Conservation (phyloP, 2,888 invertebrate genomes). For the Clostera curtula region DNA sequence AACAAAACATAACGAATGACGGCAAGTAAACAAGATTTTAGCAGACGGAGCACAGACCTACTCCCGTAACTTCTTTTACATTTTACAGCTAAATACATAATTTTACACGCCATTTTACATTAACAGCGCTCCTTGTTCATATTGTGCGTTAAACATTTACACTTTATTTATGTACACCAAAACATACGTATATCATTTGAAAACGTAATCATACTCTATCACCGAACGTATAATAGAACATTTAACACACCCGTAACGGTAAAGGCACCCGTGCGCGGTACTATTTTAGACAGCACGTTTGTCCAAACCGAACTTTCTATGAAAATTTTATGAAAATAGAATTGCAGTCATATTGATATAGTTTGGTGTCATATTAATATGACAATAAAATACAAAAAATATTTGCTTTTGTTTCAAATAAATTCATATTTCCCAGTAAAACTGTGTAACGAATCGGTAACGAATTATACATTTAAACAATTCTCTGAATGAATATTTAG, state of each 20-base stretch:
- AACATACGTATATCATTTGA: conserved; percentile 69
- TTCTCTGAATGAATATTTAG: no score
- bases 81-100: conserved; percentile 66
- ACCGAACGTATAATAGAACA: conserved; percentile 57
- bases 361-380: no score
- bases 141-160: conserved; percentile 75
- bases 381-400: no score
- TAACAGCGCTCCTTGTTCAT: conserved; percentile 48
- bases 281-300: no score
- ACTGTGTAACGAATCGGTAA: no score
- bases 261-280: conserved; percentile 45
- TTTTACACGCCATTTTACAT: conserved; percentile 54
- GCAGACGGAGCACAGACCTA: conserved; percentile 46
- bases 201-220: conserved; percentile 65
- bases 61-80: conserved; percentile 48
- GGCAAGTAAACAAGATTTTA: conserved; percentile 19
- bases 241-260: conserved; percentile 44
- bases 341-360: no score
- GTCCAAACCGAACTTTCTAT: no score
- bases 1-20: conserved; percentile 18
- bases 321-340: no score
- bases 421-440: no score
- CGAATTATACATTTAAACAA: no score
- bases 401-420: no score
- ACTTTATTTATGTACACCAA: conserved; percentile 74